Evolutionary conservation across 2,113 vertebrate genomes (phyloP).

Genomic region (Rhadina sibilatrix): DNA sequence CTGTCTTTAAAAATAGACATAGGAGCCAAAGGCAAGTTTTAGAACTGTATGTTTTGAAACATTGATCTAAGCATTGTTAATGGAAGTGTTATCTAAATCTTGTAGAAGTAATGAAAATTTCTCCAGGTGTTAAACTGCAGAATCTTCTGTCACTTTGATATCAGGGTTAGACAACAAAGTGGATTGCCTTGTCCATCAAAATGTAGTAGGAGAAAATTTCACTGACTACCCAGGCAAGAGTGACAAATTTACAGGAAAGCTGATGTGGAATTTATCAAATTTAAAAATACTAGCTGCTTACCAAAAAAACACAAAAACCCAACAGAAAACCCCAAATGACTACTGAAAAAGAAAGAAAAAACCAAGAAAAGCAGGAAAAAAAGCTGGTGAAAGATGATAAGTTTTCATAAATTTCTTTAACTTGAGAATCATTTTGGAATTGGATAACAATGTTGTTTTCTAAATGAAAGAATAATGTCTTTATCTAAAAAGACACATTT

Average conservation of each 20-base stretch:
- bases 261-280: background rate
- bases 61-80: slow-evolving; percentile 56
- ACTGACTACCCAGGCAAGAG: background rate
- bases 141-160: slow-evolving; percentile 66
- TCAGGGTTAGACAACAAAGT: slow-evolving; percentile 41
- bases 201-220: slow-evolving; percentile 28
- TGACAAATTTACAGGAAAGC: slow-evolving; percentile 10
- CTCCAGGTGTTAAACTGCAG: slow-evolving; percentile 49
- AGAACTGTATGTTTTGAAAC: slow-evolving; percentile 36
- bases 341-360: background rate
- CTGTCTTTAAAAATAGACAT: background rate
- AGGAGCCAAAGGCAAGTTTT: background rate
- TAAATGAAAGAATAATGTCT: background rate
- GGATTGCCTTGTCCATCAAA: slow-evolving; percentile 70
- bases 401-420: background rate
- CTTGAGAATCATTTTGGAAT: background rate
- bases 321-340: rapidly evolving
- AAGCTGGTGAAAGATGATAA: background rate
- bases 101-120: slow-evolving; percentile 66
- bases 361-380: background rate
- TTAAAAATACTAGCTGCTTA: background rate
- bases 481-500: background rate
- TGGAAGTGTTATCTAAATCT: slow-evolving; percentile 68
- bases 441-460: background rate
- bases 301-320: background rate